Evolutionary conservation across 1,140 invertebrate species (phyloP).

Genomic region (Drosophila repleta): DNA sequence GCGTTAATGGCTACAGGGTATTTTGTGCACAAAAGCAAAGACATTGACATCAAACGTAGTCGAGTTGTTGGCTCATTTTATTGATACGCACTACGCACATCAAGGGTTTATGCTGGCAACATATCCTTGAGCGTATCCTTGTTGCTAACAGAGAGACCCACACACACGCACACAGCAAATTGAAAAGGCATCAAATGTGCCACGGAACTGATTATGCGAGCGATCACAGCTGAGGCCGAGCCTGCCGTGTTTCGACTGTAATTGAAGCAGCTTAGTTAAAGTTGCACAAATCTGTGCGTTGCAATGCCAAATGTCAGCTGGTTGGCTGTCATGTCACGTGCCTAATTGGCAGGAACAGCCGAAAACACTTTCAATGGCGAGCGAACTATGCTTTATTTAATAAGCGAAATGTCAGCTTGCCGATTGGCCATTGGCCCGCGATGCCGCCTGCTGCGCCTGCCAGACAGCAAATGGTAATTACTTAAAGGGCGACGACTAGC

Average conservation of each 20-base stretch:
- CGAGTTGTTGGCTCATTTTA: conserved; percentile 33
- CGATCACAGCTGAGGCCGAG: not conserved
- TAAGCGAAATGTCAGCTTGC: conserved; percentile 34
- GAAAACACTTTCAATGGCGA: not conserved
- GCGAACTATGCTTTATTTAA: conserved; percentile 34
- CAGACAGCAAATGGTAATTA: conserved; percentile 61
- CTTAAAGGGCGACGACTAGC: conserved; percentile 72
- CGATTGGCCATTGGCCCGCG: conserved; percentile 43
- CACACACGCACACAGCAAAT: conserved; percentile 24
- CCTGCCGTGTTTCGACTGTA: not conserved
- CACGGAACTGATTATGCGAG: conserved; percentile 12
- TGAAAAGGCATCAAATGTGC: conserved; percentile 41
- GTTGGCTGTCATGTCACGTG: conserved; percentile 51
- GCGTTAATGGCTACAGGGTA: not conserved
- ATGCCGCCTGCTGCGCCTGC: conserved; percentile 20
- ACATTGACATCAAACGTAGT: conserved; percentile 42
- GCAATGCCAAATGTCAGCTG: conserved; percentile 19
- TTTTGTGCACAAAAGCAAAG: conserved; percentile 9
- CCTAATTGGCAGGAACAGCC: conserved; percentile 52
- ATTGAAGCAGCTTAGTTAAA: conserved; percentile 31
- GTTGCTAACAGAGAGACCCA: conserved; percentile 1
- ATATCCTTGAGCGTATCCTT: conserved; percentile 7
- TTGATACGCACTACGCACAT: conserved; percentile 51
- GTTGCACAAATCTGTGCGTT: conserved; percentile 22
- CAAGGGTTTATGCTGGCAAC: conserved; percentile 38